Conservation (phyloP, 2,888 invertebrate species). For the Panzeria rudis region DNA sequence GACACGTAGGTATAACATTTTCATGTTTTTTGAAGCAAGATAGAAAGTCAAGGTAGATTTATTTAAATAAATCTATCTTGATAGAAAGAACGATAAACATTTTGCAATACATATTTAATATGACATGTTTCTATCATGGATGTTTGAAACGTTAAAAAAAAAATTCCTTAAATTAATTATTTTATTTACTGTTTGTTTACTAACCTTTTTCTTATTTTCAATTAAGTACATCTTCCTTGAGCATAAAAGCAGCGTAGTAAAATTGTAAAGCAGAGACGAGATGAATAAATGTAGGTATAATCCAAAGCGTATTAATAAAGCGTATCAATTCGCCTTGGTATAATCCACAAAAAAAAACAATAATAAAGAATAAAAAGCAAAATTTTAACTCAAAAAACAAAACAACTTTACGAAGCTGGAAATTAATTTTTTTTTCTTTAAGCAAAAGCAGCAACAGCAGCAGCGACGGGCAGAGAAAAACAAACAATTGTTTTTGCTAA, state of each 20-base stretch:
- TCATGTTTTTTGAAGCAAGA: no score
- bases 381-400: slow-evolving; percentile 13
- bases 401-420: slow-evolving; percentile 21
- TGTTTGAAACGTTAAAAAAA: not conserved
- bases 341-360: slow-evolving; percentile 50
- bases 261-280: not conserved
- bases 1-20: no score
- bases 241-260: slow-evolving; percentile 1
- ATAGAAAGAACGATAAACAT: no score
- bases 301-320: no score
- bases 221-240: slow-evolving; percentile 33
- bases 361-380: slow-evolving; percentile 31
- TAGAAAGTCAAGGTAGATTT: no score
- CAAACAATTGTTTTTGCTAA: not conserved
- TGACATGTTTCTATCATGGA: no score
- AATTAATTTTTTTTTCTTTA: slow-evolving; percentile 8
- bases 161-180: slow-evolving; percentile 4
- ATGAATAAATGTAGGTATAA: not conserved
- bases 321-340: not conserved
- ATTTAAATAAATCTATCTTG: no score
- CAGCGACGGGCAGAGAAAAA: slow-evolving; percentile 2
- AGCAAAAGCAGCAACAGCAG: slow-evolving; percentile 43
- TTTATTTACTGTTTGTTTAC: slow-evolving; percentile 26
- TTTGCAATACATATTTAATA: no score
- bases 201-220: slow-evolving; percentile 53